Evolutionary conservation across 2,113 vertebrate species (phyloP).

Genomic region (Spermophilus dauricus): DNA sequence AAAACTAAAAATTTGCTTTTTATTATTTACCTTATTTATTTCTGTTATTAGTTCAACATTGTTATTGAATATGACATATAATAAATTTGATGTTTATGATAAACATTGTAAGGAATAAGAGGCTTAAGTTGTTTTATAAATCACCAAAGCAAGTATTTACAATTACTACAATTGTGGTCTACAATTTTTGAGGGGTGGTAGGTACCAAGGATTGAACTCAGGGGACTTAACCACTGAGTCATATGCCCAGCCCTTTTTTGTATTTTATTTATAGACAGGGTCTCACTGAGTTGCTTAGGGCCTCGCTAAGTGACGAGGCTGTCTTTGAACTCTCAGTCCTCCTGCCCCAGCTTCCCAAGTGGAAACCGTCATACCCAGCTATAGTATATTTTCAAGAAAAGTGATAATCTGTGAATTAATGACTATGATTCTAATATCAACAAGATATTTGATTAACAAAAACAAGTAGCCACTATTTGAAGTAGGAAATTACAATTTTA

Average conservation of each 20-base stretch:
- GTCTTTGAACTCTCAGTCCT: too few relatives aligned
- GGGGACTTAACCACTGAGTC: too few relatives aligned
- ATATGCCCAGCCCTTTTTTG: too few relatives aligned
- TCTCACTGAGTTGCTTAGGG: too few relatives aligned
- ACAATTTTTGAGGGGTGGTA: not conserved
- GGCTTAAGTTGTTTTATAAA: not conserved
- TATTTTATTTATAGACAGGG: too few relatives aligned
- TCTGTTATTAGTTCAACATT: not conserved
- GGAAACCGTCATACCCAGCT: too few relatives aligned
- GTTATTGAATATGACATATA: not conserved
- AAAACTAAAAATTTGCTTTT: not conserved
- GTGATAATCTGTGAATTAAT: not conserved
- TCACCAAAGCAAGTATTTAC: conserved; percentile 7
- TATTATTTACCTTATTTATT: not conserved
- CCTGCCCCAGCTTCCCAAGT: too few relatives aligned
- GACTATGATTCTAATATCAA: not conserved
- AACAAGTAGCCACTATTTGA: not conserved
- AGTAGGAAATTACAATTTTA: conserved; percentile 7
- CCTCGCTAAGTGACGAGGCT: too few relatives aligned
- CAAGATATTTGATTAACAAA: not conserved
- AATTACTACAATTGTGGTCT: not conserved
- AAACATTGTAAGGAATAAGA: not conserved
- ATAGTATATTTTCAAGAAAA: conserved; percentile 12
- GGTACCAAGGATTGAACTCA: too few relatives aligned
- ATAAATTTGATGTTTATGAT: not conserved